A percentile compares a stretch with the other conserved stretches of the same genome.
Evolutionary conservation across 2,888 invertebrate species (phyloP).

Genomic region (Lepidonotus clava): DNA sequence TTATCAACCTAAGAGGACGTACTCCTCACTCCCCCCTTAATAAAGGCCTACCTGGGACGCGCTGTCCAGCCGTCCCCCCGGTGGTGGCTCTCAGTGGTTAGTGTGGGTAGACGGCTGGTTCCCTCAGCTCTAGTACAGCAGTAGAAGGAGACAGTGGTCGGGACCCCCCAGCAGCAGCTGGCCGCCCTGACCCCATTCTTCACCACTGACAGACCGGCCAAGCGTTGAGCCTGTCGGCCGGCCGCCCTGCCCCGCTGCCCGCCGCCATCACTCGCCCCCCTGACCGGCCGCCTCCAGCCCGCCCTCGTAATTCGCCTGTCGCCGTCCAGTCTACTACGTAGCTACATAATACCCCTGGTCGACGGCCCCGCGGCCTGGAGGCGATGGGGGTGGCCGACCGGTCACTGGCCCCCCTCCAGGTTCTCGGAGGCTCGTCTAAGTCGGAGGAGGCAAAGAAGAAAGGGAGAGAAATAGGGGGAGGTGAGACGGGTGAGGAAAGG

Average conservation of each 20-base stretch:
- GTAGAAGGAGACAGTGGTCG: too few relatives aligned
- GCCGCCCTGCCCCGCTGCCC: background rate
- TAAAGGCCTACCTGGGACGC: too few relatives aligned
- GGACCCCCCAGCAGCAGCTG: background rate
- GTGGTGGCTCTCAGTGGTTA: too few relatives aligned
- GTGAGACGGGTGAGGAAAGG: too few relatives aligned
- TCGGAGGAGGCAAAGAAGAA: too few relatives aligned
- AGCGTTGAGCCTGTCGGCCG: slow-evolving; percentile 5
- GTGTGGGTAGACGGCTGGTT: too few relatives aligned
- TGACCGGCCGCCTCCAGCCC: background rate
- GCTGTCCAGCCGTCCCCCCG: too few relatives aligned
- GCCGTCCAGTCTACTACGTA: background rate
- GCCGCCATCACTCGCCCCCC: background rate
- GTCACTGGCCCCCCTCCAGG: background rate
- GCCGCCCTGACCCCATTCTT: slow-evolving; percentile 30
- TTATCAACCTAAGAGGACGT: too few relatives aligned
- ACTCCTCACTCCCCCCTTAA: too few relatives aligned
- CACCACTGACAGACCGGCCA: slow-evolving; percentile 21
- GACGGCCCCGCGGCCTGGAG: background rate
- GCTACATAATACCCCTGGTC: slow-evolving; percentile 1
- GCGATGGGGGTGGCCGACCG: background rate
- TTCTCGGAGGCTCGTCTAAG: too few relatives aligned
- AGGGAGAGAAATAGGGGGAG: too few relatives aligned
- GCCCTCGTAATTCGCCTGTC: background rate
- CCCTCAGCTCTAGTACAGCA: too few relatives aligned